Conservation (phyloP, 2,888 invertebrate species). For the Chrysolina haemoptera region DNA sequence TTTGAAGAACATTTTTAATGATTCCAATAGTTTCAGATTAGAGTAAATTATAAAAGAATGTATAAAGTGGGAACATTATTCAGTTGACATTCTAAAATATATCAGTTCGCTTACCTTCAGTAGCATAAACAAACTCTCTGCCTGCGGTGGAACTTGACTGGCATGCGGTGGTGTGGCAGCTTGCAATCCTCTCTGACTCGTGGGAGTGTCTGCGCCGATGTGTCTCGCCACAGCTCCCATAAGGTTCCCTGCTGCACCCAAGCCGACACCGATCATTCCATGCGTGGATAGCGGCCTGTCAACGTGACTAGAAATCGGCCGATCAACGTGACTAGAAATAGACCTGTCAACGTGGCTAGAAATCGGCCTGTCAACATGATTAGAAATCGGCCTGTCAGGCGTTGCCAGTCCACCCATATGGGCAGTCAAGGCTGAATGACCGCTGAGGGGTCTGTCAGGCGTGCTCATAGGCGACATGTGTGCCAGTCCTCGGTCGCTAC, state of each 20-base stretch:
- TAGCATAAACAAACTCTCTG: slow-evolving; percentile 86
- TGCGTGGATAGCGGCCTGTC: slow-evolving; percentile 62
- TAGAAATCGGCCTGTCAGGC: slow-evolving; percentile 58
- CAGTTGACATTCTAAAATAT: not conserved
- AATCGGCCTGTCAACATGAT: slow-evolving; percentile 64
- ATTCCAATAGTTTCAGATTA: too few relatives aligned
- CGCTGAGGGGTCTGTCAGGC: slow-evolving; percentile 62
- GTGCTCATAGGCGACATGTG: slow-evolving; percentile 64
- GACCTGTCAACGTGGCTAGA: slow-evolving; percentile 64
- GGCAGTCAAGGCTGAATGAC: slow-evolving; percentile 51
- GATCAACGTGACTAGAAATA: slow-evolving; percentile 63
- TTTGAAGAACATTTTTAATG: too few relatives aligned
- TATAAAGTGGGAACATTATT: not conserved
- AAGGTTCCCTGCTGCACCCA: slow-evolving; percentile 68
- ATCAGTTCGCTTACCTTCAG: slow-evolving; percentile 73
- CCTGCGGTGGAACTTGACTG: slow-evolving; percentile 85
- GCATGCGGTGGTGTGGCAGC: slow-evolving; percentile 80
- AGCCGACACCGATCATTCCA: slow-evolving; percentile 66
- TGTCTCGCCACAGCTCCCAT: slow-evolving; percentile 68
- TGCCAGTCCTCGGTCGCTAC: slow-evolving; percentile 64
- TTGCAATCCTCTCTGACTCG: slow-evolving; percentile 72
- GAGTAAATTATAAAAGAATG: too few relatives aligned
- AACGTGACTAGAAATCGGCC: slow-evolving; percentile 62
- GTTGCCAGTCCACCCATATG: slow-evolving; percentile 41
- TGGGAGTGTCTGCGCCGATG: slow-evolving; percentile 72